These are phyloP conservation scores for Tanytarsus gracilentus DNA, from an alignment of 2,888 invertebrate species.

Conservation along the genomic window DNA sequence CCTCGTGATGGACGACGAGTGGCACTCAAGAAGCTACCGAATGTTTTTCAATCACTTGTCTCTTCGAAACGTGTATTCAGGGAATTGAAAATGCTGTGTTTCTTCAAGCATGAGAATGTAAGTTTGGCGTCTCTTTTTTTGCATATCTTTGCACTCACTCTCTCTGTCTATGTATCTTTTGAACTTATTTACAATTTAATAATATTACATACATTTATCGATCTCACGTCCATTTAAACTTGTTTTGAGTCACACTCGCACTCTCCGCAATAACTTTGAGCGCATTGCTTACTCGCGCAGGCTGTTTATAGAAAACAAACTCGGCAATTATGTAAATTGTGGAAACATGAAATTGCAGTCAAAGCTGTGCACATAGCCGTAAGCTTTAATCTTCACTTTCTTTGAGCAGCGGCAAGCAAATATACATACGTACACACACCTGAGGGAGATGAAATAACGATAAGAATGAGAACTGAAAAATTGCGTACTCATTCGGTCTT, in stretches of 20 bases:
- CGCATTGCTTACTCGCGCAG: too few species aligned
- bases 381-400: constrained; percentile 28
- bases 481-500: not conserved
- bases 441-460: not conserved
- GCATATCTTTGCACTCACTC: not conserved
- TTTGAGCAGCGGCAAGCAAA: not conserved
- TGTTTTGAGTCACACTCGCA: constrained; percentile 5
- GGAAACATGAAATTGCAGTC: constrained; percentile 22
- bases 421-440: too few species aligned
- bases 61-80: constrained; percentile 98
- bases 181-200: too few species aligned
- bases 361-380: constrained; percentile 11
- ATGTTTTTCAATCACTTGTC: constrained; percentile 98
- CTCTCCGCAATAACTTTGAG: not conserved
- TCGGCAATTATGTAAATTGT: constrained; percentile 27
- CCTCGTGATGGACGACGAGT: constrained; percentile 96
- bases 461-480: not conserved
- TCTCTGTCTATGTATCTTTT: too few species aligned
- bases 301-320: constrained; percentile 19
- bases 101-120: constrained; percentile 99
- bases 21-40: constrained; percentile 98
- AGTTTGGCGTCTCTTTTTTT: constrained; percentile 45
- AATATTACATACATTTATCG: constrained; percentile 12
- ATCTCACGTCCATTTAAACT: constrained; percentile 14
- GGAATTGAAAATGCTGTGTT: constrained; percentile 98